phyloP scores from a whole-genome alignment of 2,113 vertebrate species.

The Carollia perspicillata region DNA sequence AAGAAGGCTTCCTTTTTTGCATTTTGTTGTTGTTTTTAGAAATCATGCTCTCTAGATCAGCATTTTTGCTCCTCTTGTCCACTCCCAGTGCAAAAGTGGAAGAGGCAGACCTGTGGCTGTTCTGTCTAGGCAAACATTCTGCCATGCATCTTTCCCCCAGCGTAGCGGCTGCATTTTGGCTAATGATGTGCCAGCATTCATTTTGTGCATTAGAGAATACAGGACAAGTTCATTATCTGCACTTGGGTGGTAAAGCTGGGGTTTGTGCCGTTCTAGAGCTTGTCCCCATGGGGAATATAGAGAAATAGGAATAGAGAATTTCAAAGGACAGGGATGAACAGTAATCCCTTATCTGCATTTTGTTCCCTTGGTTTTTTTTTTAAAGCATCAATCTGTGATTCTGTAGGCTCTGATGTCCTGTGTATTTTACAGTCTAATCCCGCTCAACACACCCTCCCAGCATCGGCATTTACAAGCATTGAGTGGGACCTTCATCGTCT shows the following conservation, averaged over 20 bases:
- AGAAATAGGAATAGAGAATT: not conserved
- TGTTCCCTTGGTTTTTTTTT: not conserved
- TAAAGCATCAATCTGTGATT: not conserved
- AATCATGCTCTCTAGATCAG: not conserved
- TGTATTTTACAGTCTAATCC: not conserved
- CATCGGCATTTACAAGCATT: not conserved
- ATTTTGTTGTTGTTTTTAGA: no score
- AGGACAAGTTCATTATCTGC: not conserved
- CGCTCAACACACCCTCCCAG: not conserved
- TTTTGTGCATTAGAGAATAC: not conserved
- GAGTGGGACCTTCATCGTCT: not conserved
- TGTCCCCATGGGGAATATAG: not conserved
- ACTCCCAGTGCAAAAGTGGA: not conserved
- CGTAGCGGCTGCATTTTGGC: not conserved
- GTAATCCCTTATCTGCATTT: not conserved
- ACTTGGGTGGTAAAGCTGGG: not conserved
- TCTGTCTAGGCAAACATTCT: not conserved
- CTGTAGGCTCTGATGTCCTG: not conserved
- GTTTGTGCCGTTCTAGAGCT: not conserved
- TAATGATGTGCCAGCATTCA: not conserved
- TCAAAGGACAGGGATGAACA: not conserved
- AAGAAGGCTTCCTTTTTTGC: not conserved
- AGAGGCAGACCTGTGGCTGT: not conserved
- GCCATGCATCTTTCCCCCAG: not conserved
- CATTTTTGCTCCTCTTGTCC: not conserved